Base-by-base conservation (phyloP, 2,113 vertebrate species). In the Gorsachius goisagi region DNA sequence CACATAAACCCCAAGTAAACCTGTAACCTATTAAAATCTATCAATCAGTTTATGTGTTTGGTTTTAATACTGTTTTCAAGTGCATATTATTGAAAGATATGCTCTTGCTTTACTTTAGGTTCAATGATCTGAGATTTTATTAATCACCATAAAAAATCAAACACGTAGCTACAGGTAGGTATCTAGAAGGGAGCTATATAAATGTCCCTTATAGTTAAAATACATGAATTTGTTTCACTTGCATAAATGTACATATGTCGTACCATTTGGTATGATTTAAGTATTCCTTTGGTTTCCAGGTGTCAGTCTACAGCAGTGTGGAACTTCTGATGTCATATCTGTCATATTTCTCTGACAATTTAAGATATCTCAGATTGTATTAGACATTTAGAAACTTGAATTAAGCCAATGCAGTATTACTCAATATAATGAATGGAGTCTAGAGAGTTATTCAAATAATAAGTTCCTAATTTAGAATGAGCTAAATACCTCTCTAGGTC, bases 51-150 rank as follows among this genome's bases (percentile, higher is more conserved):
- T 64, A 1, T 59, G 12, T n/a, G 12, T 53, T 81, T 72, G 11
- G 6, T 41, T 63, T 86, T 56, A 60, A 67, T 39, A 56, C 7
- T 39, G 6, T 50, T 82, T 89, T 52, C 28, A 72, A 53, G 4
- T 39, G 4, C 3, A 9, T 64, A 15, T 53, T 77, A 81, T 22
- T 55, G 14, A 77, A 88, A 50, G 1, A 45, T 33, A 3, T 47
- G 2, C 2, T 82, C 39, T 44, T 76, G 15, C 4, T 80, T 80
- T 85, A 49, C 4, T 68, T 74, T 55, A 26, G 8, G 21, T 68
- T 76, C 30, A 58, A 9, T 68, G 33, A 52, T 23, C 20, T 59
- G 28, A 77, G 15, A 33, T 28, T 0, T 0, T 72, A 63, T 12
- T 47, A 28, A 63, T 37, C 23, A 52, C 53, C 18, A 27, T 68